Evolutionary conservation across 2,113 vertebrate genomes (phyloP).

Genomic region (Spermophilus dauricus): DNA sequence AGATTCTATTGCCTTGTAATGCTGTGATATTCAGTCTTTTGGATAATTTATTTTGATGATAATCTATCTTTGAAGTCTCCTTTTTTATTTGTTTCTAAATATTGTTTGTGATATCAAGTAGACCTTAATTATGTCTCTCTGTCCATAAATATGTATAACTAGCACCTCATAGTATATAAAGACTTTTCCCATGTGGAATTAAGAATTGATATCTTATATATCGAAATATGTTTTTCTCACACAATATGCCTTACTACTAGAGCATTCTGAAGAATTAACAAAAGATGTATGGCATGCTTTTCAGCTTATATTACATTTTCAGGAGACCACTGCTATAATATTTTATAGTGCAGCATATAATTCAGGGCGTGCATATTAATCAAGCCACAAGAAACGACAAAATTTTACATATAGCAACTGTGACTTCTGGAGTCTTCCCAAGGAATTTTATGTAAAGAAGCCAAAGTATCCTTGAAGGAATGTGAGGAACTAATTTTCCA

Average conservation of each 20-base stretch:
- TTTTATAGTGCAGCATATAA: constrained; percentile 66
- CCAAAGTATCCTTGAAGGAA: constrained; percentile 66
- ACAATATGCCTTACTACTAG: constrained; percentile 56
- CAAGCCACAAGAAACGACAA: constrained; percentile 73
- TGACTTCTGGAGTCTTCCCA: constrained; percentile 76
- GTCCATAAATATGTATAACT: background rate
- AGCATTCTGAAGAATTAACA: constrained; percentile 53
- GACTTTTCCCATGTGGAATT: background rate
- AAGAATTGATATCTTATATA: constrained; percentile 43
- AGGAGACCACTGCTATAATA: constrained; percentile 51
- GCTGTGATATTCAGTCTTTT: constrained; percentile 12
- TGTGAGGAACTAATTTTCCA: constrained; percentile 58
- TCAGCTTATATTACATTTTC: constrained; percentile 66
- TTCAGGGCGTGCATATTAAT: constrained; percentile 67
- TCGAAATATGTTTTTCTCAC: constrained; percentile 11
- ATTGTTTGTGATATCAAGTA: background rate
- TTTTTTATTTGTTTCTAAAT: background rate
- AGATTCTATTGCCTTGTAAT: constrained; percentile 56
- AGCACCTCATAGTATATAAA: background rate
- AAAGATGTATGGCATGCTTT: constrained; percentile 56
- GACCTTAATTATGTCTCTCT: background rate
- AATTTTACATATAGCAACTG: constrained; percentile 74
- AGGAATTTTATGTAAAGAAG: constrained; percentile 67
- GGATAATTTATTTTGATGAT: constrained; percentile 60
- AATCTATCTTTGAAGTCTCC: background rate